Evolutionary conservation across 2,113 vertebrate species (phyloP).

Genomic region (Numida meleagris): DNA sequence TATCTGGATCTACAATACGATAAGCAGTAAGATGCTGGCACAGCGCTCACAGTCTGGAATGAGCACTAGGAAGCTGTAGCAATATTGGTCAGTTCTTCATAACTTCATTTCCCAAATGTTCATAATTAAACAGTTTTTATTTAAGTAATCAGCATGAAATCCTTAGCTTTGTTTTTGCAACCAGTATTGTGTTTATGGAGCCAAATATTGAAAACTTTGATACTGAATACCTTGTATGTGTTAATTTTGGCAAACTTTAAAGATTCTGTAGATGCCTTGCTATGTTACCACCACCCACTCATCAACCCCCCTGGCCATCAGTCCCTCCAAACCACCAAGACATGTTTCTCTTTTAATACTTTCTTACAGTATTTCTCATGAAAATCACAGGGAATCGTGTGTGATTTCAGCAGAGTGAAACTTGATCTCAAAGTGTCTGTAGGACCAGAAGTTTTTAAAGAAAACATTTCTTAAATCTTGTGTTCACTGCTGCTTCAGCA

Average conservation of each 20-base stretch:
- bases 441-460: conserved; percentile 91
- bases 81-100: conserved; percentile 81
- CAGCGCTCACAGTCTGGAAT: conserved; percentile 79
- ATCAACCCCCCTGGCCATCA: conserved; percentile 76
- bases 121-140: conserved; percentile 95
- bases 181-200: conserved; percentile 91
- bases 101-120: conserved; percentile 92
- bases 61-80: conserved; percentile 78
- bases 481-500: conserved; percentile 79
- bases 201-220: conserved; percentile 97
- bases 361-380: conserved; percentile 74
- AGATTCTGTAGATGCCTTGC: conserved; percentile 92
- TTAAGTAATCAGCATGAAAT: conserved; percentile 92
- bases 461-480: conserved; percentile 90
- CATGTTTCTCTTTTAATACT: conserved; percentile 76
- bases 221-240: conserved; percentile 93
- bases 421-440: conserved; percentile 89
- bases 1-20: conserved; percentile 66
- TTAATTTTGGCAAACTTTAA: conserved; percentile 92
- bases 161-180: conserved; percentile 90
- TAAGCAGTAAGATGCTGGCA: conserved; percentile 77
- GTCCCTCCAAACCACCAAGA: conserved; percentile 82
- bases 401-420: conserved; percentile 87
- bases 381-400: conserved; percentile 86
- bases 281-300: conserved; percentile 81